A percentile compares a stretch with the other conserved stretches of the same genome.
Evolutionary conservation across 1,140 invertebrate species (phyloP).

Genomic region (Wiebesia pumilae): DNA sequence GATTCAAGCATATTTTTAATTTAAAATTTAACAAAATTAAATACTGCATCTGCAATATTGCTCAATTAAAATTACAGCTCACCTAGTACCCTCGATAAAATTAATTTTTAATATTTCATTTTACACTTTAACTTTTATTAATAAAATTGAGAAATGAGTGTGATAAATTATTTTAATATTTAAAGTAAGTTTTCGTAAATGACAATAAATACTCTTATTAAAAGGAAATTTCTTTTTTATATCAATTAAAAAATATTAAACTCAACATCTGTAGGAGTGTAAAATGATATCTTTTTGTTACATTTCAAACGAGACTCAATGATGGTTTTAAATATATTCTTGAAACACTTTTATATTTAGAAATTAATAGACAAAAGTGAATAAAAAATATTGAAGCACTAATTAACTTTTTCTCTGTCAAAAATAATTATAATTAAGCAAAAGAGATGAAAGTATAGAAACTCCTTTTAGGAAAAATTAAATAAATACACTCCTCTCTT

Average conservation of each 20-base stretch:
- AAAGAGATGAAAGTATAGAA: not conserved
- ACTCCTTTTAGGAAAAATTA: not conserved
- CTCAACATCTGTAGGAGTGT: not conserved
- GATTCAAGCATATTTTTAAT: too few relatives aligned
- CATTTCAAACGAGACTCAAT: not conserved
- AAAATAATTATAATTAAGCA: not conserved
- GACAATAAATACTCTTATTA: too few relatives aligned
- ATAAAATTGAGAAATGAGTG: not conserved
- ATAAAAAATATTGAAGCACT: not conserved
- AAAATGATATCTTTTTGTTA: not conserved
- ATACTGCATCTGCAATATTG: too few relatives aligned
- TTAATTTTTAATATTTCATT: too few relatives aligned
- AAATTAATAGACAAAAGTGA: not conserved
- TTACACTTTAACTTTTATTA: not conserved
- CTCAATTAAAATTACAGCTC: too few relatives aligned
- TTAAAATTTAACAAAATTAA: too few relatives aligned
- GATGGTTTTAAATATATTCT: not conserved
- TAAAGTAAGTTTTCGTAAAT: too few relatives aligned
- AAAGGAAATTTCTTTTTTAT: too few relatives aligned
- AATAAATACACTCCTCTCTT: not conserved
- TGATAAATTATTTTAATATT: not conserved
- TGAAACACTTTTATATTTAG: not conserved
- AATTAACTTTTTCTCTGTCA: not conserved
- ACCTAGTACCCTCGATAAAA: too few relatives aligned
- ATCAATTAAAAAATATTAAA: too few relatives aligned